These are phyloP conservation scores for Accipiter virgatus DNA, from an alignment of 2,113 vertebrate species.

Conservation along the genomic window DNA sequence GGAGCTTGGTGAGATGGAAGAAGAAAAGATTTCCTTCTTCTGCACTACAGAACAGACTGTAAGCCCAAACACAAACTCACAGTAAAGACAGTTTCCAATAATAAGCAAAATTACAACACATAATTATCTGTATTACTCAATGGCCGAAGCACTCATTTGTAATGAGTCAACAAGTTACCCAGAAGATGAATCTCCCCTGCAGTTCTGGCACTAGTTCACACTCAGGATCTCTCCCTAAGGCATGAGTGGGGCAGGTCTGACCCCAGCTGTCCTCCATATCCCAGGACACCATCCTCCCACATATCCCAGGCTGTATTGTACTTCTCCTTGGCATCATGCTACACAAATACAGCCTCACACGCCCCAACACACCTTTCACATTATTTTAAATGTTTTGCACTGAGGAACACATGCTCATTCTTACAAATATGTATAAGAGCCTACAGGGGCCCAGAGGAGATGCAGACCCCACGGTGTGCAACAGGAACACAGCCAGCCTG, in stretches of 20 bases:
- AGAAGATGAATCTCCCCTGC: not conserved
- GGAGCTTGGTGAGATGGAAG: not conserved
- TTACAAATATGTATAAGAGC: not conserved
- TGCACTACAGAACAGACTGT: not conserved
- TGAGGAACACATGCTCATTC: not conserved
- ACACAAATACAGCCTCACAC: not conserved
- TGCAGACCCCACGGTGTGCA: not conserved
- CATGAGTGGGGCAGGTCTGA: not conserved
- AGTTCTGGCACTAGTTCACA: not conserved
- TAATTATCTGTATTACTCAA: not conserved
- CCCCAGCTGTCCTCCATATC: rapidly evolving
- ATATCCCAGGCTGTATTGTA: not conserved
- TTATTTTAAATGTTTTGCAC: not conserved
- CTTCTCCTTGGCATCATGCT: not conserved
- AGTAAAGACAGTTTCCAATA: not conserved
- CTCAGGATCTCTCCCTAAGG: not conserved
- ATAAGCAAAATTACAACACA: not conserved
- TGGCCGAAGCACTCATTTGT: not conserved
- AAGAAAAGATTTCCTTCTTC: not conserved
- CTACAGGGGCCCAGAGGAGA: not conserved
- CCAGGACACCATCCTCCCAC: not conserved
- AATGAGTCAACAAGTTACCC: not conserved
- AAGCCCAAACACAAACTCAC: not conserved
- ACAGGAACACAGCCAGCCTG: not conserved
- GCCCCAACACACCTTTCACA: not conserved